phyloP scores from a whole-genome alignment of 2,113 vertebrate species.

The Morphnarchus princeps region DNA sequence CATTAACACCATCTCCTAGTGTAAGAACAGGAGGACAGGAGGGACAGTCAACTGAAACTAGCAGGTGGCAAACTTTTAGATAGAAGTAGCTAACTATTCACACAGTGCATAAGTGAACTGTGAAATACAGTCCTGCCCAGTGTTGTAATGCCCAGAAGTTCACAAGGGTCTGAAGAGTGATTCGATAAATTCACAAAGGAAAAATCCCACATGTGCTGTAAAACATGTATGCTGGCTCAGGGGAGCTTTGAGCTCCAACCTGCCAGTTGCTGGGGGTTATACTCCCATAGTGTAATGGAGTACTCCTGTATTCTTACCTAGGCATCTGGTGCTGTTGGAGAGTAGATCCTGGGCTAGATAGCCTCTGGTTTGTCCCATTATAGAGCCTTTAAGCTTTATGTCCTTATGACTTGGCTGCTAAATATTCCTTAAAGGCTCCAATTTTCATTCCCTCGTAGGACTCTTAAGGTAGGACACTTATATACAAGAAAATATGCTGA shows the following conservation, averaged over 20 bases:
- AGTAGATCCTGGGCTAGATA: background rate
- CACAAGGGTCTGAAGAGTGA: background rate
- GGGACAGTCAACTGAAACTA: background rate
- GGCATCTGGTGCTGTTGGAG: background rate
- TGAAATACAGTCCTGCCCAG: background rate
- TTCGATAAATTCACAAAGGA: background rate
- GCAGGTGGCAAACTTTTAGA: background rate
- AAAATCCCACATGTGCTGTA: background rate
- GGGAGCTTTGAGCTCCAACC: background rate
- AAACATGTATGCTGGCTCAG: rapidly evolving
- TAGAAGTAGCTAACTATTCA: background rate
- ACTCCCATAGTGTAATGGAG: background rate
- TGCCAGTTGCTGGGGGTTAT: background rate
- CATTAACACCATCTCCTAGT: background rate
- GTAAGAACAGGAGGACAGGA: background rate
- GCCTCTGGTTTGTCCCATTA: background rate
- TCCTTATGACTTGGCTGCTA: background rate
- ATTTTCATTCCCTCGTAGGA: background rate
- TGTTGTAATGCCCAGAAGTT: background rate
- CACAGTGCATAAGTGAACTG: background rate
- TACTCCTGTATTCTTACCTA: background rate
- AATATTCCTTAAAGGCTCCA: background rate
- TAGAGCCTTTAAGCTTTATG: background rate
- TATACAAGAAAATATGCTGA: background rate
- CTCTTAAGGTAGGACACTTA: background rate